Base-by-base conservation (phyloP, 2,888 invertebrate genomes). In the Zygaena filipendulae region DNA sequence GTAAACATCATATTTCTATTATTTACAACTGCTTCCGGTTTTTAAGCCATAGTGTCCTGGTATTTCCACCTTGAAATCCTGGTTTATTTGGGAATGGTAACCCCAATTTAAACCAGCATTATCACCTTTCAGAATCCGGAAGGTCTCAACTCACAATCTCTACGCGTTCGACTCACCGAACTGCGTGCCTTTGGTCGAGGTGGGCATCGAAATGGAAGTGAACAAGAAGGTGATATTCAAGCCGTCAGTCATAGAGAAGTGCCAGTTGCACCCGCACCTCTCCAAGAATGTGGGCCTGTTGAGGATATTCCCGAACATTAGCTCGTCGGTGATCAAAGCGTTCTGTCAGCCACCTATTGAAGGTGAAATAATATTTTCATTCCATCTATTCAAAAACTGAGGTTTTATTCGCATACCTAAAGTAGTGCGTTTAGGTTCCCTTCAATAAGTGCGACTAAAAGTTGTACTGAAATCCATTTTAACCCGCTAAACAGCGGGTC, bases 251-350 rank as follows among this genome's bases (percentile, higher is more conserved):
- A 75, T 79, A 18, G 62, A 72, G 32, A 87, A 84, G 43, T 92
- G 92, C 47, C 58, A 70, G 5, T 87, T 95, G 0, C 88, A 91
- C 46, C 82, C 87, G 1, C 81, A 82, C 8, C 81, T 97, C 57
- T 91, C 90, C 47, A 83, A 87, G 38, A 90, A 96, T 58, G 96
- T 97, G 2, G 92, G 92, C 0, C 62, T 97, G 11, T 59, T 97
- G 22, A 83, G 94, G 8, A 84, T 97, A 45, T 97, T 96, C 56
- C 97, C 97, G 0, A 93, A 95, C 39, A 95, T 98, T 48, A 91
- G 92, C 6, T 77, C 84, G 1, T 85, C 88, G 21, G 90, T 93
- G 11, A 82, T 92, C 2, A 81, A 67, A 39, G 86, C 89, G 0
- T 88, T 90, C 50, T 67, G 90, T 19, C 84, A 88, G 40, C 87